Evolutionary conservation across 2,797 vertebrate genomes (phyloP).

Genomic region (Pseudochaenichthys georgianus): DNA sequence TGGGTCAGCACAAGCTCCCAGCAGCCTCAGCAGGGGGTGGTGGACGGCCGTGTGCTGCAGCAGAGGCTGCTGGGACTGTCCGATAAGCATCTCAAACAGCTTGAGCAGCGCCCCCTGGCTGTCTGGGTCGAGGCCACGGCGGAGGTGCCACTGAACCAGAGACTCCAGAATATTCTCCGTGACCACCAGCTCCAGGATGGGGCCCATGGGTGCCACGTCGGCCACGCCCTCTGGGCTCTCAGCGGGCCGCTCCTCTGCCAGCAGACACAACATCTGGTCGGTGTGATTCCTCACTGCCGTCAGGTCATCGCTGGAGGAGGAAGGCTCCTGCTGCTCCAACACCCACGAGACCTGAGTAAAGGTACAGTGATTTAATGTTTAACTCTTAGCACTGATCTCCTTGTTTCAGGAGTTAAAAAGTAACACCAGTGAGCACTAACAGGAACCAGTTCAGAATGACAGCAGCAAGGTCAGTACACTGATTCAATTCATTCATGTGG

Average conservation of each 20-base stretch:
- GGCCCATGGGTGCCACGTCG: conserved; percentile 76
- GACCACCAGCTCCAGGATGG: conserved; percentile 92
- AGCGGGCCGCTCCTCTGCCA: conserved; percentile 91
- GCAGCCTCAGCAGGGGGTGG: conserved; percentile 89
- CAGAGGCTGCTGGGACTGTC: conserved; percentile 93
- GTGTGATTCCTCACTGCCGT: conserved; percentile 95
- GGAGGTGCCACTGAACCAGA: conserved; percentile 92
- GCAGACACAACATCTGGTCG: conserved; percentile 94
- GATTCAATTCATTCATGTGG: background rate
- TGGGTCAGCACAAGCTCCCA: conserved; percentile 89
- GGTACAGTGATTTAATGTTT: background rate
- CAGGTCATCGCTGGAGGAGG: conserved; percentile 89
- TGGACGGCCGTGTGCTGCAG: conserved; percentile 90
- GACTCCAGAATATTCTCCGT: conserved; percentile 90
- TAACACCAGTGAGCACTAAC: background rate
- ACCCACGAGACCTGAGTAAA: conserved; percentile 90
- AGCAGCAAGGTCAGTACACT: background rate
- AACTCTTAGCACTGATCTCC: background rate
- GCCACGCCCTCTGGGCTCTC: conserved; percentile 65
- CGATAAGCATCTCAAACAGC: conserved; percentile 96
- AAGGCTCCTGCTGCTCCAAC: conserved; percentile 87
- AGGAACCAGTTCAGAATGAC: background rate
- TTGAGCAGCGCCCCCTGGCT: conserved; percentile 92
- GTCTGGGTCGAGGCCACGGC: conserved; percentile 85
- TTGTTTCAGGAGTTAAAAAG: background rate